Conservation (phyloP, 2,113 vertebrate genomes). For the Formicarius rufipectus region DNA sequence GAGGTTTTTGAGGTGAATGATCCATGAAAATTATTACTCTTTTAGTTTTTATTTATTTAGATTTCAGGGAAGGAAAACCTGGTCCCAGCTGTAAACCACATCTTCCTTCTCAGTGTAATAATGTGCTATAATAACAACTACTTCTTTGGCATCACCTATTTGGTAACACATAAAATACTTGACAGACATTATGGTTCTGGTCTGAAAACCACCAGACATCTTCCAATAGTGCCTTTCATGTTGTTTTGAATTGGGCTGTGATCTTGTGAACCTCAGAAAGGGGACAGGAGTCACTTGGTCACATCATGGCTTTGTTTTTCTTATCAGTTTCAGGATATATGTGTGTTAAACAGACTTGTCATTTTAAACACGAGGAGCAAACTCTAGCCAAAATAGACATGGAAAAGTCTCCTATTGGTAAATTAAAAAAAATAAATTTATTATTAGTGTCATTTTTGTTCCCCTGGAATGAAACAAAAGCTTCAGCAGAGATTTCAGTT, state of each 20-base stretch:
- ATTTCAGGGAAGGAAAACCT: not conserved
- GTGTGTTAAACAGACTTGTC: accelerated
- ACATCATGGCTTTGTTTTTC: not conserved
- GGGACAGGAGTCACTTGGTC: not conserved
- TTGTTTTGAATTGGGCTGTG: not conserved
- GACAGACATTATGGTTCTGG: not conserved
- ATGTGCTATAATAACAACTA: not conserved
- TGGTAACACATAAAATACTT: not conserved
- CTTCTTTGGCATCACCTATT: not conserved
- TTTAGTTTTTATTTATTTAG: not conserved
- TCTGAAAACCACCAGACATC: not conserved
- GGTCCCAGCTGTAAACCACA: not conserved
- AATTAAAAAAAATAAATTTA: not conserved
- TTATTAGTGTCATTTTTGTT: not conserved
- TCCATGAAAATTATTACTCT: not conserved
- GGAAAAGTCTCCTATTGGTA: not conserved
- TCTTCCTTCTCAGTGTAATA: not conserved
- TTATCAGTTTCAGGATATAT: not conserved
- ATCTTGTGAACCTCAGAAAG: not conserved
- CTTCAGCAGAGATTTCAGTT: not conserved
- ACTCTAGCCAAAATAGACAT: not conserved
- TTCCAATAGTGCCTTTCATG: not conserved
- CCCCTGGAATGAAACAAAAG: not conserved
- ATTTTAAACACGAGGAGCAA: not conserved
- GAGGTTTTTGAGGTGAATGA: not conserved